Percentiles rank a stretch among this genome's conserved stretches.
phyloP scores from a whole-genome alignment of 1,140 invertebrate genomes.

The Drosophila ambigua region DNA sequence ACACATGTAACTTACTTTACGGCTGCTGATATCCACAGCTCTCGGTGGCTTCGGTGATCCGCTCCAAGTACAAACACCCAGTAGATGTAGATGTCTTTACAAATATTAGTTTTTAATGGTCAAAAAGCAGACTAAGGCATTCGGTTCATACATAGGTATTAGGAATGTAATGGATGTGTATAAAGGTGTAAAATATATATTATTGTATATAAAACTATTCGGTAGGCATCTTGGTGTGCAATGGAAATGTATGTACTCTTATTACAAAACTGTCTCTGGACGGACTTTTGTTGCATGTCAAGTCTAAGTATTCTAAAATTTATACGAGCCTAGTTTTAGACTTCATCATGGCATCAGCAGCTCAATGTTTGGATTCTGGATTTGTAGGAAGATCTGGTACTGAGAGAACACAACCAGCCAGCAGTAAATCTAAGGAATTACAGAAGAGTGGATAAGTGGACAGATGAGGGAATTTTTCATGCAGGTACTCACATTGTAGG shows the following conservation, averaged over 20 bases:
- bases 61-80: not conserved
- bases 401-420: constrained; percentile 93
- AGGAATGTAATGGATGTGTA: constrained; percentile 35
- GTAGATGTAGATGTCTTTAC: constrained; percentile 20
- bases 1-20: constrained; percentile 45
- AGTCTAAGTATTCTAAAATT: constrained; percentile 9
- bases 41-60: not conserved
- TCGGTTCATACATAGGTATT: constrained; percentile 32
- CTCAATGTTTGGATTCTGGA: constrained; percentile 95
- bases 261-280: constrained; percentile 32
- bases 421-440: constrained; percentile 90
- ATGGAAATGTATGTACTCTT: constrained; percentile 28
- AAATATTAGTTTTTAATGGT: constrained; percentile 37
- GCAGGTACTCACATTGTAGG: constrained; percentile 89
- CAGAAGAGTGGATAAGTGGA: not conserved
- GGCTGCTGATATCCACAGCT: constrained; percentile 56
- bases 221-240: constrained; percentile 27
- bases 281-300: constrained; percentile 25
- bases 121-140: constrained; percentile 47
- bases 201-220: constrained; percentile 43
- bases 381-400: constrained; percentile 90
- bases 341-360: constrained; percentile 87
- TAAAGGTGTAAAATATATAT: constrained; percentile 52
- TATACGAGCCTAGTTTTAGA: constrained; percentile 19
- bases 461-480: not conserved